A percentile compares a stretch with the other conserved stretches of the same genome.
Conservation (phyloP, 2,888 invertebrate species). For the Standfussiana lucernea region DNA sequence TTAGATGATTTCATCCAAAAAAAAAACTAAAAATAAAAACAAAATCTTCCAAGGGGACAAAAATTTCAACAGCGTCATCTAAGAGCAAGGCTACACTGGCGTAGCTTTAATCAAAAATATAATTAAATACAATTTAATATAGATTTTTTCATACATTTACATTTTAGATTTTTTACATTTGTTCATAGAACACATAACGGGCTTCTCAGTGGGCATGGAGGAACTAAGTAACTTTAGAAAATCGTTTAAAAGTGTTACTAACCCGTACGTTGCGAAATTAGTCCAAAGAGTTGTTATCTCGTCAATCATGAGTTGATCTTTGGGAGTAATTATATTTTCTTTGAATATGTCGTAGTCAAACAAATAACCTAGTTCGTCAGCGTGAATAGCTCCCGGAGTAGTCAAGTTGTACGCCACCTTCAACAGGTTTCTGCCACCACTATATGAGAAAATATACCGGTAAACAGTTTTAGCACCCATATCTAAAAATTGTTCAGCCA, state of each 20-base stretch:
- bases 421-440: slow-evolving; percentile 30
- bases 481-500: slow-evolving; percentile 30
- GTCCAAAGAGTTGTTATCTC: slow-evolving; percentile 61
- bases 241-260: not conserved
- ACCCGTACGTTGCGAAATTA: slow-evolving; percentile 61
- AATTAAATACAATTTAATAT: too few species aligned
- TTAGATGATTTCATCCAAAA: too few species aligned
- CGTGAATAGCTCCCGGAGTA: slow-evolving; percentile 46
- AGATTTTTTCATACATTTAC: too few species aligned
- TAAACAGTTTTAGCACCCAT: slow-evolving; percentile 35
- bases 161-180: too few species aligned
- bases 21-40: not conserved
- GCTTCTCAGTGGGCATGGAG: not conserved
- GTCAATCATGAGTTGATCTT: slow-evolving; percentile 59
- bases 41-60: not conserved
- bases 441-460: slow-evolving; percentile 54
- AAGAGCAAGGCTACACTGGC: not conserved
- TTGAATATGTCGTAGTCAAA: slow-evolving; percentile 36
- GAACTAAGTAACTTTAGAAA: not conserved
- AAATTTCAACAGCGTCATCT: not conserved
- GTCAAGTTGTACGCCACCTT: slow-evolving; percentile 1
- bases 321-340: slow-evolving; percentile 19
- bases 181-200: not conserved
- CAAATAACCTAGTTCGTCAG: slow-evolving; percentile 59
- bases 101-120: not conserved